Evolutionary conservation across 2,113 vertebrate species (phyloP), one percentile per base, ranked within the genome.

Genomic region (Nannobrachium achirus): DNA sequence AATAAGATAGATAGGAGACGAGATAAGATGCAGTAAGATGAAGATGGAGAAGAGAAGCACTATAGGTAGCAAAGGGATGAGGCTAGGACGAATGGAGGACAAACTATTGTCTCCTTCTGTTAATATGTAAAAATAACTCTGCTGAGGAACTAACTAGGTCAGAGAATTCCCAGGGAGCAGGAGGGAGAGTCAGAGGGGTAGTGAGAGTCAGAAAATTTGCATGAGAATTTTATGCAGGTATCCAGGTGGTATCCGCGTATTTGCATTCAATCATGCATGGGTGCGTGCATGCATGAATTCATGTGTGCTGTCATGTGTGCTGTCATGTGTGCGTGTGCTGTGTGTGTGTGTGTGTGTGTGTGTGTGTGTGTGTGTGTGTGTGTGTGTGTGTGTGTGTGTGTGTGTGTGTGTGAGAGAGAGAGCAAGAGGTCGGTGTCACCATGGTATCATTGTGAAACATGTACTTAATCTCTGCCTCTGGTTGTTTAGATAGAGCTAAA

Each of bases 71-170:
- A 16, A 62, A 56, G 3, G 14, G 69, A 87, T 58, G 73, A 75
- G 39, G 56, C 51, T 78, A 88, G 82, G 81, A 84, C 81, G 46
- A 70, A 71, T 55, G 85, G 80, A 89, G 88, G 88, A 85, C 85
- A 79, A 78, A 71, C 80, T 85, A 87, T 88, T 87, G 88, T 91
- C 86, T 89, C 82, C 56, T 80, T 71, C 73, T 57, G 84, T 85
- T 90, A 89, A 88, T 88, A 89, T 85, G 78, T 91, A 91, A 92
- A 92, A 93, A 92, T 91, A 92, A 90, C 88, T 89, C 80, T 78
- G 75, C 80, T 81, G 68, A 86, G 81, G 84, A 84, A 81, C 89
- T 87, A 93, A 92, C 75, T 92, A 87, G 93, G 93, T 93, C 91
- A 93, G 81, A 88, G 82, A 88, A 90, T 90, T 92, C 91, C 90